A percentile compares a stretch with the other conserved stretches of the same genome.
These are phyloP conservation scores for Silurus glanis DNA, from an alignment of 2,113 vertebrate genomes.

Conservation along the genomic window DNA sequence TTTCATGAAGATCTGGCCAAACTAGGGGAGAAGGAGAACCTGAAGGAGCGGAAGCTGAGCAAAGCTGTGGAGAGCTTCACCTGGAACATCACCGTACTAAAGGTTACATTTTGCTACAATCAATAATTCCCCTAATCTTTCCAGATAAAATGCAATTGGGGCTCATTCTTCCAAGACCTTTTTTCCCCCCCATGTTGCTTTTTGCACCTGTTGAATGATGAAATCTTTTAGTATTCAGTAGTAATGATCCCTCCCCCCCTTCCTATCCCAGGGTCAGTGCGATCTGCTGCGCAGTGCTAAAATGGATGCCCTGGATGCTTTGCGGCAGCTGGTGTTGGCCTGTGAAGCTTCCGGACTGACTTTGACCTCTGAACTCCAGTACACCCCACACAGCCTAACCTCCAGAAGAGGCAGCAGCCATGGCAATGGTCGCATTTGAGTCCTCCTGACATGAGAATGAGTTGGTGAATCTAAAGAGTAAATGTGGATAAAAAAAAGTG, in stretches of 20 bases:
- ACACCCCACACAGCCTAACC: constrained; percentile 60
- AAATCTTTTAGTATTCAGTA: not conserved
- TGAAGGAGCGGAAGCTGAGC: constrained; percentile 83
- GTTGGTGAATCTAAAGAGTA: constrained; percentile 2
- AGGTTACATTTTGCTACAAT: constrained; percentile 60
- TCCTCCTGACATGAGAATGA: not conserved
- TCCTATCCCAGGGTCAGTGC: constrained; percentile 83
- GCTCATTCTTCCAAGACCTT: not conserved
- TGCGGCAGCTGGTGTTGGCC: constrained; percentile 93
- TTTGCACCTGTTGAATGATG: not conserved
- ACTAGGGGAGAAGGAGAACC: constrained; percentile 82
- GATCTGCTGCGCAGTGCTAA: constrained; percentile 91
- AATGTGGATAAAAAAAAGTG: not conserved
- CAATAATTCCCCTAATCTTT: not conserved
- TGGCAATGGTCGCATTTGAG: constrained; percentile 75
- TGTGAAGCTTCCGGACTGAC: constrained; percentile 87
- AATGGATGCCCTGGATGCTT: constrained; percentile 87
- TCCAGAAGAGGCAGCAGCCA: constrained; percentile 67
- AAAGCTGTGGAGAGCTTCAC: constrained; percentile 89
- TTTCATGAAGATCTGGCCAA: constrained; percentile 86
- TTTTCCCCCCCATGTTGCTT: not conserved
- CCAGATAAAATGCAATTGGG: not conserved
- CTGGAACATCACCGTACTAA: constrained; percentile 86
- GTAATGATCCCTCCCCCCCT: constrained; percentile 48
- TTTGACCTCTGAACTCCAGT: constrained; percentile 67